These are phyloP conservation scores for Dendrolimus pini DNA, from an alignment of 2,888 invertebrate species.

Conservation along the genomic window DNA sequence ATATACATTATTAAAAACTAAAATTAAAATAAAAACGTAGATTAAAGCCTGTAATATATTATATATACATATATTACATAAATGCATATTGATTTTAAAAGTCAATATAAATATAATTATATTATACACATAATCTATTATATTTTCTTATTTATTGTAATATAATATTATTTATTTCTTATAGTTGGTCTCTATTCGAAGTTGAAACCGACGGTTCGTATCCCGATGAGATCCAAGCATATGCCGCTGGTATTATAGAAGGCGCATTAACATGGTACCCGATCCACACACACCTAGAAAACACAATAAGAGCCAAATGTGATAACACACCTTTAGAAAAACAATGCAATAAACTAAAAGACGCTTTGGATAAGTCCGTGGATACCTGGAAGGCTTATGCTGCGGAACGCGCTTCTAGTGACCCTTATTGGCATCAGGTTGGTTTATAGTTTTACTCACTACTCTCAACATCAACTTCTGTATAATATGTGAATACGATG, in stretches of 20 bases:
- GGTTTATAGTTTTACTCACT: constrained; percentile 13
- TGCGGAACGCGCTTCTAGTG: constrained; percentile 47
- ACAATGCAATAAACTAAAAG: constrained; percentile 80
- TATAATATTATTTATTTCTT: constrained; percentile 12
- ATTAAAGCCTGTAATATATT: too few species aligned
- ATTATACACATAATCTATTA: too few species aligned
- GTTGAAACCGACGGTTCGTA: constrained; percentile 85
- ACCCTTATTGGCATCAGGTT: constrained; percentile 92
- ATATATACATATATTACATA: too few species aligned
- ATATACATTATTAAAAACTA: too few species aligned
- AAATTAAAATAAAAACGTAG: too few species aligned
- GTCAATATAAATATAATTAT: too few species aligned
- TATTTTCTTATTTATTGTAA: too few species aligned
- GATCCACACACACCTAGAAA: constrained; percentile 87
- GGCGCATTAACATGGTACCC: constrained; percentile 88
- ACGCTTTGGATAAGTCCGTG: constrained; percentile 80
- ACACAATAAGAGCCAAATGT: constrained; percentile 76
- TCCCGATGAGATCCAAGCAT: constrained; percentile 88
- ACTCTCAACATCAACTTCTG: too few species aligned
- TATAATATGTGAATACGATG: too few species aligned
- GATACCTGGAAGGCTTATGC: constrained; percentile 79
- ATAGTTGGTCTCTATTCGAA: constrained; percentile 88
- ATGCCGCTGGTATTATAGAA: constrained; percentile 90
- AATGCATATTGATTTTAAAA: too few species aligned
- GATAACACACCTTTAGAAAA: constrained; percentile 60